These are phyloP conservation scores for Eospalax fontanierii DNA, from an alignment of 2,797 vertebrate genomes.

Conservation along the genomic window DNA sequence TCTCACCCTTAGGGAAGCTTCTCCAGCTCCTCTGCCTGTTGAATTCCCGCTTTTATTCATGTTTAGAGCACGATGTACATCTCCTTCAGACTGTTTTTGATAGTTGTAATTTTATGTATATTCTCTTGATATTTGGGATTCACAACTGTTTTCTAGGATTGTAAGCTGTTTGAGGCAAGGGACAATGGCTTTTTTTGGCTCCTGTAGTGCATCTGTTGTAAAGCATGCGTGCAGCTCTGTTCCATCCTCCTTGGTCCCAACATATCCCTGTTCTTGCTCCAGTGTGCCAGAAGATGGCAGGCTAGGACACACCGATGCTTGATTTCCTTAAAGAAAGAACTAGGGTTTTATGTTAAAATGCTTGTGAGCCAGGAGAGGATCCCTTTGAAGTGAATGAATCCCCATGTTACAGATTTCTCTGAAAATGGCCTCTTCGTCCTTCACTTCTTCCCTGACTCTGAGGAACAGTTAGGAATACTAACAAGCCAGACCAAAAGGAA, in stretches of 20 bases:
- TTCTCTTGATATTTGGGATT: not conserved
- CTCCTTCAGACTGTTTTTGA: not conserved
- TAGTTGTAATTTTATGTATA: not conserved
- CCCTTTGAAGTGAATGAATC: constrained; percentile 50
- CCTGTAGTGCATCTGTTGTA: too few species aligned
- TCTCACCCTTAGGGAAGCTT: not conserved
- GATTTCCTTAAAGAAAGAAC: not conserved
- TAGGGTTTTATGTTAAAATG: not conserved
- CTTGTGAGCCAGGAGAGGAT: not conserved
- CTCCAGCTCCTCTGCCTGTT: not conserved
- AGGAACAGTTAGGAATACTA: not conserved
- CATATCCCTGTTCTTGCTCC: not conserved
- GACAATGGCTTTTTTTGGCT: not conserved
- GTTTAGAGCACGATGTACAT: accelerated
- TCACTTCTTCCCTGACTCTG: not conserved
- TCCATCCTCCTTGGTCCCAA: not conserved
- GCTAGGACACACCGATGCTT: not conserved
- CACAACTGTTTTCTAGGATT: not conserved
- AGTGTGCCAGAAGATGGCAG: constrained; percentile 76
- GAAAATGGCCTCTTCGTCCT: constrained; percentile 29
- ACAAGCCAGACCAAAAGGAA: constrained; percentile 23
- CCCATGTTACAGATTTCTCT: not conserved
- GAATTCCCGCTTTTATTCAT: not conserved
- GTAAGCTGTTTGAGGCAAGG: not conserved
- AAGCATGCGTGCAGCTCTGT: not conserved